A percentile compares a stretch with the other conserved stretches of the same genome.
Evolutionary conservation across 2,113 vertebrate species (phyloP).

Genomic region (Probosciger aterrimus): DNA sequence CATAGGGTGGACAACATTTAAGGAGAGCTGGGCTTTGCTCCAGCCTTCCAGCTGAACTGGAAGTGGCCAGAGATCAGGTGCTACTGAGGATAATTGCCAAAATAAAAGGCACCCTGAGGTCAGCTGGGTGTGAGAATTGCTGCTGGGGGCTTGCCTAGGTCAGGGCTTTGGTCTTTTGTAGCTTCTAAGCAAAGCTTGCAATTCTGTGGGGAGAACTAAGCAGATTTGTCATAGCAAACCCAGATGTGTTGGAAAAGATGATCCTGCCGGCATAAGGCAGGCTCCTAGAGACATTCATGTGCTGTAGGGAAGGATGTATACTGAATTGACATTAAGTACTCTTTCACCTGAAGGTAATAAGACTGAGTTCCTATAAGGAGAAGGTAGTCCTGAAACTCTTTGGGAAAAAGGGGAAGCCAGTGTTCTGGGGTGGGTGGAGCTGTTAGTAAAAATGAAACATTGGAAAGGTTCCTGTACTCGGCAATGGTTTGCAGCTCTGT

Average conservation of each 20-base stretch:
- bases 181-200: not conserved
- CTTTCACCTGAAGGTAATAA: not conserved
- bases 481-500: not conserved
- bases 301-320: not conserved
- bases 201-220: not conserved
- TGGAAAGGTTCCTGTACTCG: not conserved
- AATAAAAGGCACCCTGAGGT: not conserved
- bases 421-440: not conserved
- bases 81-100: not conserved
- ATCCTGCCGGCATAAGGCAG: not conserved
- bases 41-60: conserved; percentile 5
- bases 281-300: not conserved
- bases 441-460: not conserved
- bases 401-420: not conserved
- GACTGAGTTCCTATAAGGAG: not conserved
- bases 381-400: not conserved
- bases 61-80: not conserved
- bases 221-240: not conserved
- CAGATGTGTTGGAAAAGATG: not conserved
- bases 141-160: not conserved
- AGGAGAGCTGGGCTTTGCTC: not conserved
- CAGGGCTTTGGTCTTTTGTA: not conserved
- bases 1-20: not conserved
- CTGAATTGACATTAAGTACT: not conserved
- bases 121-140: not conserved